phyloP scores from a whole-genome alignment of 2,888 invertebrate genomes.

The Coelopa pilipes region DNA sequence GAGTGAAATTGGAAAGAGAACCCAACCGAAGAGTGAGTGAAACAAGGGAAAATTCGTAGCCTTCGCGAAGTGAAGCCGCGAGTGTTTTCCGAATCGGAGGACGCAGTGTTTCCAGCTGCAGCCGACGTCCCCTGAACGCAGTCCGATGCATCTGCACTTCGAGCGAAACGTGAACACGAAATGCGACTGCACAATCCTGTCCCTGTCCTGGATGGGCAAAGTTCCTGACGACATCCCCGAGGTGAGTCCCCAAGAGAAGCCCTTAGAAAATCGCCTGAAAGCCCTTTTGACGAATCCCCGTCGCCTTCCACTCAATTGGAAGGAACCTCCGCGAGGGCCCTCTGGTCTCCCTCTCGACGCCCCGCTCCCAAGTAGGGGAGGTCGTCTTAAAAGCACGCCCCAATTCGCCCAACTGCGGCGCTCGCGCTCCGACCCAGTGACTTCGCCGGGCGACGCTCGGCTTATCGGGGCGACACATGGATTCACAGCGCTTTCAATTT shows the following conservation, averaged over 20 bases:
- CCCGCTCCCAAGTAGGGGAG: no score
- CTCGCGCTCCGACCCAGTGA: no score
- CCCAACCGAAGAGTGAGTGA: background rate
- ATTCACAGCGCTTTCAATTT: background rate
- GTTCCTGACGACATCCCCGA: constrained; percentile 95
- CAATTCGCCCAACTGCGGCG: no score
- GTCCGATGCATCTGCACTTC: constrained; percentile 92
- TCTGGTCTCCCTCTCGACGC: no score
- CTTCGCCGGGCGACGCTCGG: no score
- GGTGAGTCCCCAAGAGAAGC: constrained; percentile 69
- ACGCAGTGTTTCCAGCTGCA: background rate
- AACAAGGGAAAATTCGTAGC: background rate
- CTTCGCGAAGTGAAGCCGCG: no score
- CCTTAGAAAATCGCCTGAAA: background rate
- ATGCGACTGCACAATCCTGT: constrained; percentile 94
- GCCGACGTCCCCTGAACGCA: background rate
- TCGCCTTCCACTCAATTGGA: no score
- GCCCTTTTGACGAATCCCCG: no score
- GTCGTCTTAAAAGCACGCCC: no score
- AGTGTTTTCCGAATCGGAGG: background rate
- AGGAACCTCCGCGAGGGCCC: no score
- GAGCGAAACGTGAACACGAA: constrained; percentile 92
- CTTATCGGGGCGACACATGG: background rate
- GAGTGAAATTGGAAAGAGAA: background rate
- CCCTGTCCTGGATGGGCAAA: constrained; percentile 98